phyloP scores from a whole-genome alignment of 2,797 vertebrate genomes.

The Catostomus latipinnis region DNA sequence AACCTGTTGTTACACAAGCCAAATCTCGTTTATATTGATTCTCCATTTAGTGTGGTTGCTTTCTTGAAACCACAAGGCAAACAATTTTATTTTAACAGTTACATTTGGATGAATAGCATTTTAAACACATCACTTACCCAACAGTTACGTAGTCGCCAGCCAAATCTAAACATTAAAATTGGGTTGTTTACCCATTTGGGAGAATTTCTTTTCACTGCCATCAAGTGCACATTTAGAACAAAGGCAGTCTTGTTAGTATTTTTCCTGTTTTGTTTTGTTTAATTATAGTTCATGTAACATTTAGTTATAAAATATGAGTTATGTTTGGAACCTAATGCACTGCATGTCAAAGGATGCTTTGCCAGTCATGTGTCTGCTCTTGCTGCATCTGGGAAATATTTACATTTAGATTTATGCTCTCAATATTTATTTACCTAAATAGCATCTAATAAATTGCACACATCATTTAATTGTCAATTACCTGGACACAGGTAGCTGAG shows the following conservation, averaged over 20 bases:
- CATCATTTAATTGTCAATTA: neutral
- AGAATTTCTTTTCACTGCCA: neutral
- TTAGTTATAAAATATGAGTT: neutral
- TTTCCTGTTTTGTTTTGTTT: slow-evolving; percentile 19
- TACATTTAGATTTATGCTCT: neutral
- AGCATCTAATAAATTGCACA: neutral
- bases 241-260: slow-evolving; percentile 14
- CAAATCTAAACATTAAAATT: slow-evolving; percentile 15
- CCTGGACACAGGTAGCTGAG: neutral
- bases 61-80: slow-evolving; percentile 22
- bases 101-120: slow-evolving; percentile 21
- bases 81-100: slow-evolving; percentile 20
- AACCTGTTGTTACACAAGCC: slow-evolving; percentile 33
- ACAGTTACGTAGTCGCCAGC: slow-evolving; percentile 6
- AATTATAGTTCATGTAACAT: neutral
- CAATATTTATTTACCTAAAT: neutral
- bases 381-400: neutral
- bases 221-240: slow-evolving; percentile 3
- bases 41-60: slow-evolving; percentile 13
- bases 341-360: neutral
- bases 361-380: neutral
- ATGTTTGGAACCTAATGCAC: neutral
- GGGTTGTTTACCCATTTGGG: slow-evolving; percentile 10
- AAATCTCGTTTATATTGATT: slow-evolving; percentile 17
- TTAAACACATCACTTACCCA: slow-evolving; percentile 21